Evolutionary conservation across 2,888 invertebrate genomes (phyloP), one percentile per base, ranked within the genome.

Genomic region (Tipula lateralis): DNA sequence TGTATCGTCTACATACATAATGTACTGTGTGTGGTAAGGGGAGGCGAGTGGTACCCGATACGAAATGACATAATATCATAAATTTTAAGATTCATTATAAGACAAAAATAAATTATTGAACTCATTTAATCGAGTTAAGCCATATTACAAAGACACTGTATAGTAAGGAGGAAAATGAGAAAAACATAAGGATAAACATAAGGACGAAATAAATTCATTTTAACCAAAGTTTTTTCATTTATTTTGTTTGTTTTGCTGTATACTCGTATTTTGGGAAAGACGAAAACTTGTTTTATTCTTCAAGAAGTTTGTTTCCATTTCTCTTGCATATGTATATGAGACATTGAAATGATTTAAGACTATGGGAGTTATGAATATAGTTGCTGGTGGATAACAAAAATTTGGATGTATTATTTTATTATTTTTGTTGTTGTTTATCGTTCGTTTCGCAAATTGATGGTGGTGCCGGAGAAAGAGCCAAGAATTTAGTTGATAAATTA

Each of bases 41-140:
- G 16, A 66, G 7, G 24, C 24, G 66, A 66, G 24, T 50, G 50
- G 50, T 50, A 50, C 19, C 50, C 50, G 19, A 50, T 19, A 50
- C 24, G 9, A 66, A 24, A 66, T 66, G 66, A 66, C 66, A 66
- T 19, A 66, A 66, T 24, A 66, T 66, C 66, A 66, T 66, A 66
- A 66, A 66, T 66, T 66, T 66, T 66, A 66, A 66, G 66, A 66
- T 66, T 66, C 66, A 66, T 66, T 66, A 66, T 66, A 66, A 66
- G 66, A 66, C 66, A 66, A 66, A 66, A 24, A 66, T 66, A 66
- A 66, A 66, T 66, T 66, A 66, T 66, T 66, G 66, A 66, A 66
- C 66, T 66, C 66, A 66, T 66, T 66, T 66, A 66, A 66, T 66
- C 66, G 66, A 66, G 66, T 66, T 66, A 66, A 66, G 66, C 66